phyloP scores from a whole-genome alignment of 1,140 invertebrate species.

The Eurosta solidaginis region DNA sequence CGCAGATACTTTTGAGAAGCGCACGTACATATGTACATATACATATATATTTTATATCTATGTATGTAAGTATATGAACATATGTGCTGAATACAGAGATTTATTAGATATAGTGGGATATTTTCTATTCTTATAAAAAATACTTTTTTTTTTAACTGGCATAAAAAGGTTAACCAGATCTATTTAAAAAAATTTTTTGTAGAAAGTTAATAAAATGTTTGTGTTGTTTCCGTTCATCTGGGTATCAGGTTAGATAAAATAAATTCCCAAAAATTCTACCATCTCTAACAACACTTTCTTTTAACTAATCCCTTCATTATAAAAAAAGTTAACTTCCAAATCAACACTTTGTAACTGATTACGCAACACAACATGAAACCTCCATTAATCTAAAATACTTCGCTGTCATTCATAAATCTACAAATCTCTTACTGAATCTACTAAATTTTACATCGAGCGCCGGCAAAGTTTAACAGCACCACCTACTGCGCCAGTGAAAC shows the following conservation, averaged over 20 bases:
- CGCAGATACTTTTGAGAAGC: too few relatives aligned
- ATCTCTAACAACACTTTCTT: neutral
- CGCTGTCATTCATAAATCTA: neutral
- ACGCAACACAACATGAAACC: slow-evolving; percentile 1
- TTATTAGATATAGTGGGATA: neutral
- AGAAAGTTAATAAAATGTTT: neutral
- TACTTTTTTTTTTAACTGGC: neutral
- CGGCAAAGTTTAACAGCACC: neutral
- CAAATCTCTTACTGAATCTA: neutral
- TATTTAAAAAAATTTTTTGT: neutral
- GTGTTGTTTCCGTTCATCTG: neutral
- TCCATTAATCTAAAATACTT: slow-evolving; percentile 12
- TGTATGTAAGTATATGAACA: neutral
- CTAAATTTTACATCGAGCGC: neutral
- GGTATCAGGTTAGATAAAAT: neutral
- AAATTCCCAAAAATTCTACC: neutral
- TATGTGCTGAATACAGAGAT: neutral
- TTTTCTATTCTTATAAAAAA: neutral
- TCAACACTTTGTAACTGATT: slow-evolving; percentile 23
- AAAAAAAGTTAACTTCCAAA: neutral
- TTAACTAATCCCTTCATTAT: too few relatives aligned
- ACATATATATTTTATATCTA: neutral
- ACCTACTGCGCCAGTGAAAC: neutral
- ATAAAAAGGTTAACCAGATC: neutral
- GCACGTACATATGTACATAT: neutral